Evolutionary conservation across 2,797 vertebrate species (phyloP).

Genomic region (Carcharodon carcharias): DNA sequence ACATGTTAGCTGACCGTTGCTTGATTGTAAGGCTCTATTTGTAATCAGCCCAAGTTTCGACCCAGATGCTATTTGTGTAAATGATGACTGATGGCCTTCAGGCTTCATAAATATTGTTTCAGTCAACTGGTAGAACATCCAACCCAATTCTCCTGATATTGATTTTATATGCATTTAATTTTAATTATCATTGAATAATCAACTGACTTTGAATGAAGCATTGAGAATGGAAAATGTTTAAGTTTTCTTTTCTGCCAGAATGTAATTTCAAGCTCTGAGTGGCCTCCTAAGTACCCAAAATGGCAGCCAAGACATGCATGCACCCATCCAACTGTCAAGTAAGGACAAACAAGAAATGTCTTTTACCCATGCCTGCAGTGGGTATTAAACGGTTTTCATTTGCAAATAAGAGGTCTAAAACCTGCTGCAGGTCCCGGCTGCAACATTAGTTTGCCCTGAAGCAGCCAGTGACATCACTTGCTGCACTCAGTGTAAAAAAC

Average conservation of each 20-base stretch:
- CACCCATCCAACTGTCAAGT: background rate
- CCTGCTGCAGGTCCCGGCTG: background rate
- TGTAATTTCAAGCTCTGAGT: background rate
- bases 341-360: background rate
- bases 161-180: background rate
- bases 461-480: background rate
- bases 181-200: background rate
- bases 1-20: background rate
- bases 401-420: background rate
- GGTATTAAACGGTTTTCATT: background rate
- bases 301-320: background rate
- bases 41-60: background rate
- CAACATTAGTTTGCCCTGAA: background rate
- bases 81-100: background rate
- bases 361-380: background rate
- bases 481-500: background rate
- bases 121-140: background rate
- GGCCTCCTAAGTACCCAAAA: background rate
- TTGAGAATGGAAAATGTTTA: background rate
- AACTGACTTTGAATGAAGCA: background rate
- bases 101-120: background rate
- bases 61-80: background rate
- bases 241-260: background rate
- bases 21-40: constrained; percentile 1
- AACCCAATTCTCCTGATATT: background rate